Conservation (phyloP, 2,797 vertebrate species). For the Nyctalus aviator region DNA sequence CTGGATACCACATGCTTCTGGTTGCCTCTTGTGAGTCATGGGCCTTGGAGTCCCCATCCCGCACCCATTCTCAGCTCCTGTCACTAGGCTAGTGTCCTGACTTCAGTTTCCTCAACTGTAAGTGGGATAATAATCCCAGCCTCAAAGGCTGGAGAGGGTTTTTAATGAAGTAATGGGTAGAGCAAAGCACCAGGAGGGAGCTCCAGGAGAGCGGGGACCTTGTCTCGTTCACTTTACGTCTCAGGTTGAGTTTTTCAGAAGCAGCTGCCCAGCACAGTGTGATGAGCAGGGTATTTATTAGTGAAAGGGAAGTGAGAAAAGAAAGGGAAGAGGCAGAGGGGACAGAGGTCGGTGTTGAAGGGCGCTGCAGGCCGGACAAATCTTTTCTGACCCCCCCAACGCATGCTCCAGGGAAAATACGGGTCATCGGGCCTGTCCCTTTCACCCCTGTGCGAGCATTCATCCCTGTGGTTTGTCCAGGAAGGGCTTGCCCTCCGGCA, state of each 20-base stretch:
- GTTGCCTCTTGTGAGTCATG: background rate
- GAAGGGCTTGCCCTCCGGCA: background rate
- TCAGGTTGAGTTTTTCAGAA: background rate
- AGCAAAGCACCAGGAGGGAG: background rate
- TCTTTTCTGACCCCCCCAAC: background rate
- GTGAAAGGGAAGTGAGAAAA: too few relatives aligned
- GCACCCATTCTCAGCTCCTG: background rate
- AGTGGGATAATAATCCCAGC: background rate
- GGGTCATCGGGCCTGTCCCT: background rate
- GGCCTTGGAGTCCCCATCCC: background rate
- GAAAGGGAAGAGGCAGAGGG: background rate
- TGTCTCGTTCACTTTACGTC: background rate
- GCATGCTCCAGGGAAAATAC: background rate
- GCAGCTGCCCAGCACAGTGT: background rate
- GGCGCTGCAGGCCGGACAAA: background rate
- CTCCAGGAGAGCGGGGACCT: fast-evolving
- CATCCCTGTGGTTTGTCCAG: background rate
- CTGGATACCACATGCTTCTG: background rate
- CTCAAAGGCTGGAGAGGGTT: background rate
- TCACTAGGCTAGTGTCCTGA: background rate
- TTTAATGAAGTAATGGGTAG: background rate
- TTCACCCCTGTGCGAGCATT: background rate
- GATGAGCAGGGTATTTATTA: background rate
- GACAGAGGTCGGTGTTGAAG: background rate
- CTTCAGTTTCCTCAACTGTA: background rate